Evolutionary conservation across 2,113 vertebrate genomes (phyloP).

Genomic region (Sterrhoptilus dennistouni): DNA sequence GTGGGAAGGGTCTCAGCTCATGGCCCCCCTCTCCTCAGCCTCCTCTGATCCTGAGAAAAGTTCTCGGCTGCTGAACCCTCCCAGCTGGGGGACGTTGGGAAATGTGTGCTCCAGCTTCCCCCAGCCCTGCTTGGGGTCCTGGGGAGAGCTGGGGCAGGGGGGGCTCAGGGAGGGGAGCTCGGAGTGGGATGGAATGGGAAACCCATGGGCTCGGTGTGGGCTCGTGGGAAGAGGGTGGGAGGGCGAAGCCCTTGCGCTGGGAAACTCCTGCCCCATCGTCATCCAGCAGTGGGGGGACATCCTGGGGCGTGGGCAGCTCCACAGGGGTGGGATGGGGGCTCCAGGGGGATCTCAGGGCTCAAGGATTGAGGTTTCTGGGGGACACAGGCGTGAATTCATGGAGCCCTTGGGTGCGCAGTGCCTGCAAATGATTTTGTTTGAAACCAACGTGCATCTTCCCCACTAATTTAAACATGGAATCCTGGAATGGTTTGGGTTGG

Average conservation of each 20-base stretch:
- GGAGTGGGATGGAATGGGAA: neutral
- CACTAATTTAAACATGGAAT: neutral
- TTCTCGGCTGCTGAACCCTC: neutral
- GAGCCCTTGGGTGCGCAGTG: neutral
- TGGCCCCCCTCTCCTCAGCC: neutral
- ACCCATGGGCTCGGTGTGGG: neutral
- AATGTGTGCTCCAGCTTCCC: neutral
- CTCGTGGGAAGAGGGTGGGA: slow-evolving; percentile 19
- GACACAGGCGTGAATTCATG: accelerated
- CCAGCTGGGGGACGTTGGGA: neutral
- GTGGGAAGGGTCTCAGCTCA: slow-evolving; percentile 48
- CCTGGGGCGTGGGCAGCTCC: accelerated
- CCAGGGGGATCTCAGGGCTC: neutral
- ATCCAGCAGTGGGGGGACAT: neutral
- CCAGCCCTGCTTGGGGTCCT: neutral
- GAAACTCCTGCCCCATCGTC: neutral
- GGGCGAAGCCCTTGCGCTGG: neutral
- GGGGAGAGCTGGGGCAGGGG: neutral
- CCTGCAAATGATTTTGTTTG: neutral
- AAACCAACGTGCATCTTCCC: accelerated
- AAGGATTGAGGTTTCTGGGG: neutral
- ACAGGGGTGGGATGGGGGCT: neutral
- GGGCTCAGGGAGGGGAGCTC: neutral
- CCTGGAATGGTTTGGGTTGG: too few relatives aligned
- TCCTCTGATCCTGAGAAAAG: slow-evolving; percentile 29